phyloP scores from a whole-genome alignment of 2,888 invertebrate genomes.

The Ormyrus rosae region DNA sequence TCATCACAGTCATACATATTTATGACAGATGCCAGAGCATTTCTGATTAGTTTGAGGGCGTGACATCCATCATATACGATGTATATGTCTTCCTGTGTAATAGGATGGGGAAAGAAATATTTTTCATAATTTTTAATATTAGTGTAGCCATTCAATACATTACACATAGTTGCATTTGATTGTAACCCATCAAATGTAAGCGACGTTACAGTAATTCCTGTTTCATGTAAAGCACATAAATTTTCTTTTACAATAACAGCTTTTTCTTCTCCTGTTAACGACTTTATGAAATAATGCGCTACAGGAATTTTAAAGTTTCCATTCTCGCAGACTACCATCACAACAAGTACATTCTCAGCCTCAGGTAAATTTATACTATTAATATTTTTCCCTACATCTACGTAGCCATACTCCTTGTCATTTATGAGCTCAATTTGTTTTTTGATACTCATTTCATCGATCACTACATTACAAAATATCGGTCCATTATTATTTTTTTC shows the following conservation, averaged over 20 bases:
- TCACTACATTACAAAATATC: slow-evolving; percentile 32
- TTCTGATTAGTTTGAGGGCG: slow-evolving; percentile 57
- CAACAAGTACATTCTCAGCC: slow-evolving; percentile 33
- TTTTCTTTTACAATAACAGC: slow-evolving; percentile 42
- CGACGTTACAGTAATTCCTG: slow-evolving; percentile 51
- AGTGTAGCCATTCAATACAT: slow-evolving; percentile 47
- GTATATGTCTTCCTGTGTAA: slow-evolving; percentile 36
- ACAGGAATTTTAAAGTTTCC: slow-evolving; percentile 49
- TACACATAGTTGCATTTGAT: slow-evolving; percentile 51
- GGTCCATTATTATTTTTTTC: slow-evolving; percentile 4
- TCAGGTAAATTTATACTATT: slow-evolving; percentile 5
- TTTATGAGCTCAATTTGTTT: slow-evolving; percentile 43
- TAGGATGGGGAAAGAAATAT: slow-evolving; percentile 45
- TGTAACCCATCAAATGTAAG: slow-evolving; percentile 59
- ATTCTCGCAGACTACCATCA: slow-evolving; percentile 48
- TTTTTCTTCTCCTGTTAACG: slow-evolving; percentile 27
- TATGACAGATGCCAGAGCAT: slow-evolving; percentile 43
- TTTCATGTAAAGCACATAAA: slow-evolving; percentile 45
- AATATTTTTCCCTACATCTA: slow-evolving; percentile 37
- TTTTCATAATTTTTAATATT: neutral
- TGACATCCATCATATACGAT: slow-evolving; percentile 58
- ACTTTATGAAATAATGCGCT: slow-evolving; percentile 45
- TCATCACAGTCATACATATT: slow-evolving; percentile 37
- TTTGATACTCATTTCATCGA: slow-evolving; percentile 51
- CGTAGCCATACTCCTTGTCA: slow-evolving; percentile 46